phyloP scores from a whole-genome alignment of 2,113 vertebrate genomes.

The Hyperopisus bebe region DNA sequence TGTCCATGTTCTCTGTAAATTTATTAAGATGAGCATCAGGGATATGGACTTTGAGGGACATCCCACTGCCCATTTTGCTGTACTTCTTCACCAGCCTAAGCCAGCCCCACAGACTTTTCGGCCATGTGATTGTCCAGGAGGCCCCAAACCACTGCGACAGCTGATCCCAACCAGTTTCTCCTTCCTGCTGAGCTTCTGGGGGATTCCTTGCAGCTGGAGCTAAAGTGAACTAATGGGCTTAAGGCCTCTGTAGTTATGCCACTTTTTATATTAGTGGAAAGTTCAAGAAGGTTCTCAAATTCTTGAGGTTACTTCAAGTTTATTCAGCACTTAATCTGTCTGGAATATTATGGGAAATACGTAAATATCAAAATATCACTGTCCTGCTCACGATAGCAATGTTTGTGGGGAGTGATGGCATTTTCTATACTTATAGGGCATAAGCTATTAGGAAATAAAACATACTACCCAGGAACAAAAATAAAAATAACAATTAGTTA shows the following conservation, averaged over 20 bases:
- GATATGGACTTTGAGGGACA: not conserved
- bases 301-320: not conserved
- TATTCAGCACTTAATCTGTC: not conserved
- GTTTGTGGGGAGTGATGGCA: not conserved
- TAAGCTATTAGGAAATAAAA: not conserved
- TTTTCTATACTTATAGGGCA: not conserved
- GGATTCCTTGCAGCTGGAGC: not conserved
- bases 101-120: not conserved
- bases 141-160: not conserved
- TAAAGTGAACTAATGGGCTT: not conserved
- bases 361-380: not conserved
- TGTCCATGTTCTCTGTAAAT: not conserved
- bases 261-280: not conserved
- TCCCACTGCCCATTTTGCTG: not conserved
- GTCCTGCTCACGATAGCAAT: not conserved
- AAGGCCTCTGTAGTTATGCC: not conserved
- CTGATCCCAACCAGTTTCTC: not conserved
- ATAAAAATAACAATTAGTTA: not conserved
- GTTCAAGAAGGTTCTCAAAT: not conserved
- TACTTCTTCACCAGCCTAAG: not conserved
- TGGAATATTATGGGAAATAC: not conserved
- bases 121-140: not conserved
- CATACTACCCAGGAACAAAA: not conserved
- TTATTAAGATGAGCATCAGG: not conserved
- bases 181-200: not conserved